Percentiles rank a stretch among this genome's conserved stretches.
Conservation (phyloP, 2,113 vertebrate genomes). For the Osmerus eperlanus region DNA sequence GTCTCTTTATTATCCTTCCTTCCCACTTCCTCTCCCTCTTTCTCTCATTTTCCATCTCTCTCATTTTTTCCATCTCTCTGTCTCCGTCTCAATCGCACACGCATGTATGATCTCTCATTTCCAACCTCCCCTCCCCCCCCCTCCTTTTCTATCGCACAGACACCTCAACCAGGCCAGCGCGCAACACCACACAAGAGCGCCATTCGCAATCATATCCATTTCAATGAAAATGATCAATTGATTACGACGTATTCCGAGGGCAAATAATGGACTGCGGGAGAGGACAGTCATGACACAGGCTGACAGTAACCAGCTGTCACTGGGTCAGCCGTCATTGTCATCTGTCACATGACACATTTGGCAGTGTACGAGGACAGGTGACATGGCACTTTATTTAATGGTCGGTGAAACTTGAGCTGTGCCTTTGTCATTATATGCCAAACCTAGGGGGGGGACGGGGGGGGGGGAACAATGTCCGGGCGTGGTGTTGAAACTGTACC, state of each 20-base stretch:
- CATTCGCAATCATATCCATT: background rate
- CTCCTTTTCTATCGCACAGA: background rate
- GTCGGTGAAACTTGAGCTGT: constrained; percentile 30
- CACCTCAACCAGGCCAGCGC: constrained; percentile 2
- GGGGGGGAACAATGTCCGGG: background rate
- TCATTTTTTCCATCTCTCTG: background rate
- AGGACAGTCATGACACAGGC: constrained; percentile 31
- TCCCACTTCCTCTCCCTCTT: background rate
- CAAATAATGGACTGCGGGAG: constrained; percentile 34
- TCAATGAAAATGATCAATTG: background rate
- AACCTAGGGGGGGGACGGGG: constrained; percentile 14
- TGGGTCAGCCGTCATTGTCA: background rate
- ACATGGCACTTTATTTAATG: constrained; percentile 31
- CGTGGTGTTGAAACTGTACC: background rate
- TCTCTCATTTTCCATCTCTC: background rate
- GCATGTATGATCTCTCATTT: background rate
- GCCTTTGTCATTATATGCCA: constrained; percentile 8
- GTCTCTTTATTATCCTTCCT: background rate
- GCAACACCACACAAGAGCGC: background rate
- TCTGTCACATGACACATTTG: constrained; percentile 28
- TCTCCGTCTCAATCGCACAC: background rate
- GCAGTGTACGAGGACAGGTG: constrained; percentile 21
- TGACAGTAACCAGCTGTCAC: constrained; percentile 16
- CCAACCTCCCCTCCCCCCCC: background rate
- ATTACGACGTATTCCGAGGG: constrained; percentile 8